Evolutionary conservation across 2,113 vertebrate species (phyloP), one percentile per base, ranked within the genome.

Genomic region (Myodes glareolus): DNA sequence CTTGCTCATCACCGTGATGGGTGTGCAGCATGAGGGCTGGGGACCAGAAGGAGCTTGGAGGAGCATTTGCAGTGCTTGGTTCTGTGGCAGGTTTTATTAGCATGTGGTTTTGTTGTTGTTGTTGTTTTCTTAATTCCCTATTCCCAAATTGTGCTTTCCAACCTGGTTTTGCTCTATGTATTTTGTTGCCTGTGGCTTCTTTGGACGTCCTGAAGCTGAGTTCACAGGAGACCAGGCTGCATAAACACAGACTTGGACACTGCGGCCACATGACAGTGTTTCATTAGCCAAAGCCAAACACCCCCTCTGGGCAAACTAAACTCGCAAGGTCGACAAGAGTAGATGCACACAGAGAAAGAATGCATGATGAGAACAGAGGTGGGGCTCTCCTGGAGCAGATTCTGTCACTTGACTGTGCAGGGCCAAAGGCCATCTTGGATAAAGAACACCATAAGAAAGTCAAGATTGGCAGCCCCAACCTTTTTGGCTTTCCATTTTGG

Each of bases 21-120:
- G 7, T 0, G 1, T 7, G 7, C 27, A 21, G 9, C 27, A 63
- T 72, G 52, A n/a, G 36, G 14, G 0, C 0, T 42, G 0, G 0
- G 0, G 4, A 17, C 19, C 36, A 70, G 55, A 50, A 52, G 42
- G 25, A 77, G 1, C 8, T 50, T 25, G 12, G 29, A 77, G 61
- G 0, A 0, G 4, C 19, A 58, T 27, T 52, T 16, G 17, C 16
- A n/a, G 68, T 0, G 0, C 0, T n/a, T 55, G 39, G 63, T 76
- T 65, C 12, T 3, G n/a, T 3, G 47, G 33, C 42, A 3, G 21
- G 14, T 72, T 19, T 72, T 91, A 58, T 7, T 7, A 3, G 13
- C 5, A 14, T 16, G 68, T 16, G 2, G 33, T 25, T 12, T 7
- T 82, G 17, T 91, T 42, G n/a, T 23, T 39, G 11, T 25, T 25